Conservation (phyloP, 2,797 vertebrate species). For the Sebastes glaucus region DNA sequence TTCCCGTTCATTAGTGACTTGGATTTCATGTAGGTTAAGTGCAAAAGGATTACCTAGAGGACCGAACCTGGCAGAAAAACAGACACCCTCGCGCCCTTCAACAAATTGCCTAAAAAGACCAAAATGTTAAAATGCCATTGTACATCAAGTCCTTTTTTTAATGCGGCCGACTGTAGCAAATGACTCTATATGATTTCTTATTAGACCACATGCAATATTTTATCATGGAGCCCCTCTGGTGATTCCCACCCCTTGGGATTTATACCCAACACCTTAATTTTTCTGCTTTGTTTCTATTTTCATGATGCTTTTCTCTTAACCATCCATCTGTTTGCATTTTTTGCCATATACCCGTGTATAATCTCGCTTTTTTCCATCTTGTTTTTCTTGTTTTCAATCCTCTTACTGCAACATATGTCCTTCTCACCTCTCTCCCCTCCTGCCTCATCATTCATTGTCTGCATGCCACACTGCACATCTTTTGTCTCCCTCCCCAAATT, state of each 20-base stretch:
- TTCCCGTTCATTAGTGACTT: slow-evolving; percentile 22
- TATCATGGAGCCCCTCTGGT: too few species aligned
- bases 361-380: not conserved
- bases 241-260: too few species aligned
- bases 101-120: not conserved
- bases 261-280: too few species aligned
- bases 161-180: not conserved
- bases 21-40: slow-evolving; percentile 33
- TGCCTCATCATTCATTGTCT: not conserved
- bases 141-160: not conserved
- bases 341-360: too few species aligned
- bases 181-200: not conserved
- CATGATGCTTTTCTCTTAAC: not conserved
- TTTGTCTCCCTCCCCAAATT: slow-evolving; percentile 16
- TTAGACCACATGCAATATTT: not conserved
- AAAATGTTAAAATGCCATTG: not conserved
- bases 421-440: not conserved
- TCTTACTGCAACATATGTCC: not conserved
- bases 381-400: not conserved
- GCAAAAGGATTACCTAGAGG: slow-evolving; percentile 15
- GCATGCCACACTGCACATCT: not conserved
- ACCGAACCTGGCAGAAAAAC: not conserved
- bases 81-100: not conserved
- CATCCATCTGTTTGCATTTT: not conserved
- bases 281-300: not conserved